Percentiles rank a stretch among this genome's conserved stretches.
phyloP scores from a whole-genome alignment of 2,888 invertebrate genomes.

The Leptura quadrifasciata region DNA sequence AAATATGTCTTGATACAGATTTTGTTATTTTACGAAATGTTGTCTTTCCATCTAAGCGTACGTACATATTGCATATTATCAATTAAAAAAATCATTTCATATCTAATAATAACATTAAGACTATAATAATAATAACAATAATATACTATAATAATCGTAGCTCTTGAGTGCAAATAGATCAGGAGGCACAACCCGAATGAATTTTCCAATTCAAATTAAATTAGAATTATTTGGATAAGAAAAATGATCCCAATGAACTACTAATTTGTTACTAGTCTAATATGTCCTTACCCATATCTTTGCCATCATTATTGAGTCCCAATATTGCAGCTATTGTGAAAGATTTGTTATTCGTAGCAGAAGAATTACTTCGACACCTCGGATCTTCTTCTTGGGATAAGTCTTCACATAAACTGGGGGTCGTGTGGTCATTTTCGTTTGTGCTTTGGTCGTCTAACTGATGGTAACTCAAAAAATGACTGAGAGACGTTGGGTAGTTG shows the following conservation, averaged over 20 bases:
- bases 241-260: not conserved
- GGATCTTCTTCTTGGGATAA: slow-evolving; percentile 65
- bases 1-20: too few relatives aligned
- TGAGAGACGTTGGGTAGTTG: slow-evolving; percentile 71
- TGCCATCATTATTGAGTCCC: slow-evolving; percentile 76
- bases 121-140: too few relatives aligned
- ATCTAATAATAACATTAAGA: too few relatives aligned
- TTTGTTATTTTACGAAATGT: too few relatives aligned
- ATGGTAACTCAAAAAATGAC: slow-evolving; percentile 71
- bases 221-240: too few relatives aligned
- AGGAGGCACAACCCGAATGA: too few relatives aligned
- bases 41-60: too few relatives aligned
- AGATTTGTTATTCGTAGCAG: slow-evolving; percentile 74
- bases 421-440: slow-evolving; percentile 65
- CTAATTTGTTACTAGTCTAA: not conserved
- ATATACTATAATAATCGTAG: too few relatives aligned
- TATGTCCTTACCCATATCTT: slow-evolving; percentile 55
- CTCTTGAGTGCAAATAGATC: too few relatives aligned
- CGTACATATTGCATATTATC: too few relatives aligned
- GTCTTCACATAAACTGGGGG: slow-evolving; percentile 68
- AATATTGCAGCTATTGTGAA: slow-evolving; percentile 93
- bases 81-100: too few relatives aligned
- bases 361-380: slow-evolving; percentile 67
- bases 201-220: too few relatives aligned
- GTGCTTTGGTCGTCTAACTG: slow-evolving; percentile 67